Evolutionary conservation across 2,113 vertebrate species (phyloP).

Genomic region (Varanus komodoensis): DNA sequence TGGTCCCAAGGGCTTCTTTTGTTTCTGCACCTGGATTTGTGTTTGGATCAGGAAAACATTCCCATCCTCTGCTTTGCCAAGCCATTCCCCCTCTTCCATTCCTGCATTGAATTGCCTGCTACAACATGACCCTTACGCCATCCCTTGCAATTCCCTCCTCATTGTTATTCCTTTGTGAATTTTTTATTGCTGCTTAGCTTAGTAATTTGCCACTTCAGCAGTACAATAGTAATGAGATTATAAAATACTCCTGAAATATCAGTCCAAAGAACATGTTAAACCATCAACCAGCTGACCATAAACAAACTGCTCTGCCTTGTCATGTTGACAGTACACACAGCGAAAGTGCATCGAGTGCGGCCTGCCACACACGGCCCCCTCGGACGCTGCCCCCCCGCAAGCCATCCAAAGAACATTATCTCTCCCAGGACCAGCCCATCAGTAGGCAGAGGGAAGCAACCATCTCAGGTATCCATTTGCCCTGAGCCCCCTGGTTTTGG

Average conservation of each 20-base stretch:
- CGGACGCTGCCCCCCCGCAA: not conserved
- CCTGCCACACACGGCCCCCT: not conserved
- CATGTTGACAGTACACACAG: slow-evolving; percentile 5
- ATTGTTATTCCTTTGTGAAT: not conserved
- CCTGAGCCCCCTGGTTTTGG: too few relatives aligned
- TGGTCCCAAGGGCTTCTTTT: not conserved
- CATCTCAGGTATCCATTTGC: too few relatives aligned
- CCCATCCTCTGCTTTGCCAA: not conserved
- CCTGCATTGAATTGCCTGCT: not conserved
- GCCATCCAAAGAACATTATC: not conserved
- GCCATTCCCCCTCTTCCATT: rapidly evolving
- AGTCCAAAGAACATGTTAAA: slow-evolving; percentile 9
- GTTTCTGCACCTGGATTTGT: not conserved
- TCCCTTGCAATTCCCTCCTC: not conserved
- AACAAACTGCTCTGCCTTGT: not conserved
- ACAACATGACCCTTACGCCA: not conserved
- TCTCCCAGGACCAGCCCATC: not conserved
- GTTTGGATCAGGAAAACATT: not conserved
- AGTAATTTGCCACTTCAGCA: not conserved
- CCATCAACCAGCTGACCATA: slow-evolving; percentile 10
- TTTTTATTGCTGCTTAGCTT: slow-evolving; percentile 6
- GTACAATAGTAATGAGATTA: not conserved
- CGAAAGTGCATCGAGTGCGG: not conserved
- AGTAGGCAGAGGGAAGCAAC: too few relatives aligned
- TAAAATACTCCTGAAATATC: not conserved